Evolutionary conservation across 2,888 invertebrate genomes (phyloP), one percentile per base, ranked within the genome.

Genomic region (Tribolium freemani): DNA sequence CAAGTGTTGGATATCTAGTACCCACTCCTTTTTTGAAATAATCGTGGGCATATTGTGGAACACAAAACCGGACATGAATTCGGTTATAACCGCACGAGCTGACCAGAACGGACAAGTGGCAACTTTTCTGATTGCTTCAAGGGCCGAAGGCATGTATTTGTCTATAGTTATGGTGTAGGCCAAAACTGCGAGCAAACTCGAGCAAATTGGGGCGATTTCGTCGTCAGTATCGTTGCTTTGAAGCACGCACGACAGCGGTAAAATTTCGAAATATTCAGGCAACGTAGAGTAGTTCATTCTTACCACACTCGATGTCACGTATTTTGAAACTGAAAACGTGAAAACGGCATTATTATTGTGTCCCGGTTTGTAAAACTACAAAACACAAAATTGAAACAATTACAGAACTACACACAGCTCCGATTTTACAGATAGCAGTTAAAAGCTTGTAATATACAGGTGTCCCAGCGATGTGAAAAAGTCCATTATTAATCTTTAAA

Each of bases 201-300:
- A 89, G 78, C 94, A 93, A 38, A 90, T 88, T 72, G 89, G 89
- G 11, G 90, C 89, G 75, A 96, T 85, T 85, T 96, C 95, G 76
- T 93, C 93, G 83, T 95, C 94, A 11, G 90, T 89, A 77, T 93
- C 93, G 78, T 93, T 93, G 78, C 92, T 94, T 81, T 94, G 93
- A 77, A 94, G 89, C 9, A 92, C 90, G 83, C 94, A 94, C 61
- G 94, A 90, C 77, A 91, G 85, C 1, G 90, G 89, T 72, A 91
- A 88, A 74, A 93, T 84, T 61, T 87, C 82, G 83, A 91, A 92
- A 80, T 90, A 91, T 70, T 90, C 89, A 1, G 88, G 85, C 13
- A 90, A 86, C 44, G 89, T 86, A 10, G 84, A 82, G 67, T 83
- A 85, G 72, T 83, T 84, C 72, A 81, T 78, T 48, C 82, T 75